A percentile compares a stretch with the other conserved stretches of the same genome.
These are phyloP conservation scores for Acanthopagrus latus DNA, from an alignment of 2,797 vertebrate species.

Conservation along the genomic window DNA sequence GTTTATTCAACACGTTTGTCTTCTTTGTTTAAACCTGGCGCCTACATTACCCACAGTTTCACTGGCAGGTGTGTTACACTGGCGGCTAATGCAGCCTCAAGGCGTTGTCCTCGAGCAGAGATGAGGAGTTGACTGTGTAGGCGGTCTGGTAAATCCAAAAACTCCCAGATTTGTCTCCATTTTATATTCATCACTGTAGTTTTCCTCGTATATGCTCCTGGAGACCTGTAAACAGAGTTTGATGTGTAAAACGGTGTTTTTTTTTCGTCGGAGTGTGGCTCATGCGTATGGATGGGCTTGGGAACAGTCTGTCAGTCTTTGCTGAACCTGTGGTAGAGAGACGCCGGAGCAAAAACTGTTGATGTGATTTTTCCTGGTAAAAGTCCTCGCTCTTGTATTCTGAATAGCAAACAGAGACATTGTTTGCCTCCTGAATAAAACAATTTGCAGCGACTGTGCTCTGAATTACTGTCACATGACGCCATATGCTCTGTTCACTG, in stretches of 20 bases:
- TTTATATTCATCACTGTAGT: neutral
- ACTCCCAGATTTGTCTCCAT: neutral
- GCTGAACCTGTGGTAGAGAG: neutral
- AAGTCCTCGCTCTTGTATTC: neutral
- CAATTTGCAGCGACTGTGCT: neutral
- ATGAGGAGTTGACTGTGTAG: neutral
- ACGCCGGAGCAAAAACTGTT: neutral
- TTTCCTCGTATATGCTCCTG: neutral
- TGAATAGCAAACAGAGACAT: neutral
- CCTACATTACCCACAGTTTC: neutral
- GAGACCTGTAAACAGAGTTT: neutral
- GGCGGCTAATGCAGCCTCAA: neutral
- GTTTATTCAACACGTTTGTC: neutral
- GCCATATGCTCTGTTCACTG: constrained; percentile 11
- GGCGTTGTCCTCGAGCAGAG: neutral
- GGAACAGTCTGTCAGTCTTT: neutral
- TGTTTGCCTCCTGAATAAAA: constrained; percentile 5
- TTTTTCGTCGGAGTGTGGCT: neutral
- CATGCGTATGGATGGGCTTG: neutral
- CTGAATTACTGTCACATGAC: constrained; percentile 30
- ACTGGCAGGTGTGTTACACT: neutral
- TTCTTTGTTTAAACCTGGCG: neutral
- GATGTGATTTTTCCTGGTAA: constrained; percentile 1
- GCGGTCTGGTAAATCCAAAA: neutral
- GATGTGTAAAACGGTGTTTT: neutral